Percentiles rank a stretch among this genome's conserved stretches.
phyloP scores from a whole-genome alignment of 2,113 vertebrate genomes.

The Tetrax tetrax region DNA sequence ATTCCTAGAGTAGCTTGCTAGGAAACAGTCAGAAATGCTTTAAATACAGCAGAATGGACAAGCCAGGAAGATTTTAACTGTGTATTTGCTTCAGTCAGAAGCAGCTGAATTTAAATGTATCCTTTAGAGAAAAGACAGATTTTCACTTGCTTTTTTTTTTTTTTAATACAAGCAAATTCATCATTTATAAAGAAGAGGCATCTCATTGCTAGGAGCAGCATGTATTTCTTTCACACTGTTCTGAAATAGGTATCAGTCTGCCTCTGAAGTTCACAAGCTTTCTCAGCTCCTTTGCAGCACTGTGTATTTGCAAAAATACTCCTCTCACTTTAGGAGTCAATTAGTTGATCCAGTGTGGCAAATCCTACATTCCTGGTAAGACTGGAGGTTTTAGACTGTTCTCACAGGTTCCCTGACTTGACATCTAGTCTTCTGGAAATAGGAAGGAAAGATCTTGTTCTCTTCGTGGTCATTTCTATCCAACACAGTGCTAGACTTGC shows the following conservation, averaged over 20 bases:
- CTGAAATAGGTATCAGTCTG: not conserved
- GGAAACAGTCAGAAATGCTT: not conserved
- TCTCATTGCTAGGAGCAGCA: not conserved
- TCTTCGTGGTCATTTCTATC: not conserved
- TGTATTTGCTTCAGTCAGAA: not conserved
- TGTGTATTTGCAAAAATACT: not conserved
- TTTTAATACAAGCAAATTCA: not conserved
- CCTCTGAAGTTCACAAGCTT: not conserved
- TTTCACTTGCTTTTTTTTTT: not conserved
- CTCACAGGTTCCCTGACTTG: not conserved
- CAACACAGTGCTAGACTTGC: not conserved
- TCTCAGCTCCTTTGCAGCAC: not conserved
- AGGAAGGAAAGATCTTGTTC: not conserved
- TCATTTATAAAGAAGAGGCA: not conserved
- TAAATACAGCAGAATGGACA: not conserved
- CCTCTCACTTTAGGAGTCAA: not conserved
- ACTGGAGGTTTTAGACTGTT: not conserved
- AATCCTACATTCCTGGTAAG: not conserved
- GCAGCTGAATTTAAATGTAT: not conserved
- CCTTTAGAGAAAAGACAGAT: not conserved
- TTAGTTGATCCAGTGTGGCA: not conserved
- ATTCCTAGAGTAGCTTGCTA: not conserved
- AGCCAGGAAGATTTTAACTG: not conserved
- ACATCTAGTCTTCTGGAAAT: not conserved
- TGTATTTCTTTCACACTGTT: not conserved